phyloP scores from a whole-genome alignment of 2,113 vertebrate genomes.

The Accipiter cooperii region DNA sequence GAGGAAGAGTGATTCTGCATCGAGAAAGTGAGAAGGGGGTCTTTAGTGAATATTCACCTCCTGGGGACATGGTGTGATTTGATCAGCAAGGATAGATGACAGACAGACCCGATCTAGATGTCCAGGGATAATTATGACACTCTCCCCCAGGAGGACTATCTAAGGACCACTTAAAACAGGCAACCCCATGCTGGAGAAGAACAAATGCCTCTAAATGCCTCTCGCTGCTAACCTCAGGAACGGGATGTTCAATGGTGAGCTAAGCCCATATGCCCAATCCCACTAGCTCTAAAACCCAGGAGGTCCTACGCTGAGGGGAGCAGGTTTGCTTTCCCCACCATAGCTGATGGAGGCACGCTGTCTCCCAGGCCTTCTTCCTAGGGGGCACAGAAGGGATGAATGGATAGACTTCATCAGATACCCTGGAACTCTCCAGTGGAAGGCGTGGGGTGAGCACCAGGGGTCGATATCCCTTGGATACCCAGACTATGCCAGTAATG shows the following conservation, averaged over 20 bases:
- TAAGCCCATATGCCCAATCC: neutral
- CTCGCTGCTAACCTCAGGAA: neutral
- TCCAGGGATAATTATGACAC: neutral
- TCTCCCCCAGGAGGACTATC: neutral
- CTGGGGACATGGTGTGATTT: neutral
- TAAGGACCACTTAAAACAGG: neutral
- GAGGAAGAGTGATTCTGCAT: neutral
- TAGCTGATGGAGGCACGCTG: neutral
- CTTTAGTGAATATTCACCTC: neutral
- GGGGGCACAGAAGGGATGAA: neutral
- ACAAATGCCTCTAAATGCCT: neutral
- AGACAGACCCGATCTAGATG: neutral
- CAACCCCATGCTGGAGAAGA: neutral
- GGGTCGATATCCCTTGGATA: accelerated
- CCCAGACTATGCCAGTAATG: neutral
- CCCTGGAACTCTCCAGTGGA: neutral
- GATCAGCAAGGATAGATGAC: neutral
- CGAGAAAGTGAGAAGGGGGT: neutral
- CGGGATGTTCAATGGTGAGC: neutral
- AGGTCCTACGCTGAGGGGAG: neutral
- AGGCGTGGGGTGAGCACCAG: neutral
- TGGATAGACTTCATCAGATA: neutral
- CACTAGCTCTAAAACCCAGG: neutral
- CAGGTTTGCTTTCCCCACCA: neutral
- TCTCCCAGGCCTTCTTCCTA: neutral